Percentiles rank a stretch among this genome's conserved stretches.
These are phyloP conservation scores for Lamellibrachia satsuma DNA, from an alignment of 2,888 invertebrate species.

Conservation along the genomic window DNA sequence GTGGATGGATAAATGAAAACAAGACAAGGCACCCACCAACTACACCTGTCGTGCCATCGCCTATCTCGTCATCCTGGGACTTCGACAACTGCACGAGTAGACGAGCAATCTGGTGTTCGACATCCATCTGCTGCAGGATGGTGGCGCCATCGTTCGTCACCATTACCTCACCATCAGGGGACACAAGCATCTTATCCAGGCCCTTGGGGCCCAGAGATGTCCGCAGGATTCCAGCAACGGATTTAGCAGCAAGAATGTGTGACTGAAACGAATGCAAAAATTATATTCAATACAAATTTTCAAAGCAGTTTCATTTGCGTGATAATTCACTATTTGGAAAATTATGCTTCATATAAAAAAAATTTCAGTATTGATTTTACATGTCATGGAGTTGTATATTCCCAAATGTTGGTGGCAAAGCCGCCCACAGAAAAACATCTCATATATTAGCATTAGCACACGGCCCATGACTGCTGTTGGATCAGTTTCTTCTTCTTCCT, in stretches of 20 bases:
- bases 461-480: too few species aligned
- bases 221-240: slow-evolving; percentile 86
- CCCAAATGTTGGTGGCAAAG: too few species aligned
- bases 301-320: not conserved
- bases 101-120: slow-evolving; percentile 94
- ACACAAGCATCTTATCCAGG: slow-evolving; percentile 96
- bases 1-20: not conserved
- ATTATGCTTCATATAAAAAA: too few species aligned
- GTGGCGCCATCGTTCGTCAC: slow-evolving; percentile 99
- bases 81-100: slow-evolving; percentile 97
- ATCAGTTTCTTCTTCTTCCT: too few species aligned
- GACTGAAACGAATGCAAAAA: slow-evolving; percentile 74
- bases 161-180: slow-evolving; percentile 94
- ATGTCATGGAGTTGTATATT: too few species aligned
- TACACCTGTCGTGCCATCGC: slow-evolving; percentile 99
- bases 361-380: too few species aligned
- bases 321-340: not conserved
- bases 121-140: slow-evolving; percentile 97
- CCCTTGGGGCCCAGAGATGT: slow-evolving; percentile 94
- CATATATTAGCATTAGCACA: too few species aligned
- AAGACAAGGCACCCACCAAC: slow-evolving; percentile 72
- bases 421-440: too few species aligned
- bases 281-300: not conserved
- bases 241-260: slow-evolving; percentile 95
- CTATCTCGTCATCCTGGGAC: slow-evolving; percentile 99